These are phyloP conservation scores for Sebastes matsubarae DNA, from an alignment of 2,797 vertebrate genomes.

Conservation along the genomic window DNA sequence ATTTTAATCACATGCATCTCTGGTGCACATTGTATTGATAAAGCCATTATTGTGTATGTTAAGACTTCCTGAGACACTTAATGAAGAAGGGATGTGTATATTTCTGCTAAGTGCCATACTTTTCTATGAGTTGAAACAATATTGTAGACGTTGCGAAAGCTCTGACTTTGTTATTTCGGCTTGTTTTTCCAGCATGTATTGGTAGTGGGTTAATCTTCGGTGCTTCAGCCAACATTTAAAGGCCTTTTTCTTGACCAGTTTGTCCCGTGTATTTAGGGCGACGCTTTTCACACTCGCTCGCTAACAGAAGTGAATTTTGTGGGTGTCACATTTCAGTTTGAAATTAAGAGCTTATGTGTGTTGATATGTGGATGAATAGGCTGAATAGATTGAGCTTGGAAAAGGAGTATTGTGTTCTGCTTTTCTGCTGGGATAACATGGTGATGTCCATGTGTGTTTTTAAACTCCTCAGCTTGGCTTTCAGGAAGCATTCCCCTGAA, in stretches of 20 bases:
- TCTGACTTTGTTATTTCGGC: slow-evolving; percentile 6
- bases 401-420: not conserved
- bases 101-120: slow-evolving; percentile 41
- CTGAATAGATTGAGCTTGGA: not conserved
- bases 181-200: slow-evolving; percentile 15
- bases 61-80: slow-evolving; percentile 3
- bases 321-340: slow-evolving; percentile 1
- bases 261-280: not conserved
- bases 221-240: slow-evolving; percentile 46
- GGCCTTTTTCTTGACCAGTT: slow-evolving; percentile 29
- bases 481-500: slow-evolving; percentile 5
- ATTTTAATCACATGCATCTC: not conserved
- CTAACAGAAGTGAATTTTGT: not conserved
- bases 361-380: not conserved
- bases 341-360: slow-evolving; percentile 2
- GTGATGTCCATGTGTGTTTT: not conserved
- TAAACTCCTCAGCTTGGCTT: not conserved
- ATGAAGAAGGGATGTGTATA: slow-evolving; percentile 32
- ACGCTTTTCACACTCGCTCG: slow-evolving; percentile 4
- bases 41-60: slow-evolving; percentile 7
- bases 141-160: not conserved
- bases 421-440: not conserved
- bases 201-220: slow-evolving; percentile 27
- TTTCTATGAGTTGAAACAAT: not conserved
- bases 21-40: slow-evolving; percentile 9